Evolutionary conservation across 2,888 invertebrate genomes (phyloP).

Genomic region (Napeogenes sylphis): DNA sequence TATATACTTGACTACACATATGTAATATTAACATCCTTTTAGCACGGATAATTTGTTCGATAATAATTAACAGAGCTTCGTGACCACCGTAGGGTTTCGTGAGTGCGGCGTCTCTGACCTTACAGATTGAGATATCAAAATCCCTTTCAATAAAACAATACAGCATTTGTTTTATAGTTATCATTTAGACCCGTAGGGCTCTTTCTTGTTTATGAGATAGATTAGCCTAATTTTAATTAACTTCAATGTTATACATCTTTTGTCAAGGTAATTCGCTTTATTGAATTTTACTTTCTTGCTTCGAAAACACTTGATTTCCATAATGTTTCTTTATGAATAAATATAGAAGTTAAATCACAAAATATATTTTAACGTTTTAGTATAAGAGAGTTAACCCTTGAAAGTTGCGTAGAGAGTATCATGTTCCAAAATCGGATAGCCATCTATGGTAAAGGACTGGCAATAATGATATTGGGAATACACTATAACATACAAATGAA

Average conservation of each 20-base stretch:
- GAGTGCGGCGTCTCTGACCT: slow-evolving; percentile 74
- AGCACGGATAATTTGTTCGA: slow-evolving; percentile 59
- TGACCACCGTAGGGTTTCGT: slow-evolving; percentile 77
- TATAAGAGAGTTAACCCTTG: no score
- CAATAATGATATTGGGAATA: no score
- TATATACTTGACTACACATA: slow-evolving; percentile 35
- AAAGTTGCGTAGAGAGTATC: no score
- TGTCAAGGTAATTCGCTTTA: no score
- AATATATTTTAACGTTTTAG: no score
- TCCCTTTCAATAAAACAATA: slow-evolving; percentile 65
- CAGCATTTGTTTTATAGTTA: slow-evolving; percentile 64
- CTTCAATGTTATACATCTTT: neutral
- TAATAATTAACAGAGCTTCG: slow-evolving; percentile 60
- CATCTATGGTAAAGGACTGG: no score
- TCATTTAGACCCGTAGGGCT: slow-evolving; percentile 52
- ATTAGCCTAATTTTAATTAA: slow-evolving; percentile 16
- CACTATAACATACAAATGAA: no score
- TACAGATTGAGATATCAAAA: slow-evolving; percentile 76
- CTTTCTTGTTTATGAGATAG: slow-evolving; percentile 35
- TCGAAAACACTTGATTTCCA: no score
- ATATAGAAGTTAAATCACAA: no score
- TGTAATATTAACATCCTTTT: slow-evolving; percentile 47
- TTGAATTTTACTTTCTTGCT: no score
- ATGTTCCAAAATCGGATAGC: no score
- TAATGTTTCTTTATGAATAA: no score